These are phyloP conservation scores for Brienomyrus brachyistius DNA, from an alignment of 2,113 vertebrate genomes.

Conservation along the genomic window DNA sequence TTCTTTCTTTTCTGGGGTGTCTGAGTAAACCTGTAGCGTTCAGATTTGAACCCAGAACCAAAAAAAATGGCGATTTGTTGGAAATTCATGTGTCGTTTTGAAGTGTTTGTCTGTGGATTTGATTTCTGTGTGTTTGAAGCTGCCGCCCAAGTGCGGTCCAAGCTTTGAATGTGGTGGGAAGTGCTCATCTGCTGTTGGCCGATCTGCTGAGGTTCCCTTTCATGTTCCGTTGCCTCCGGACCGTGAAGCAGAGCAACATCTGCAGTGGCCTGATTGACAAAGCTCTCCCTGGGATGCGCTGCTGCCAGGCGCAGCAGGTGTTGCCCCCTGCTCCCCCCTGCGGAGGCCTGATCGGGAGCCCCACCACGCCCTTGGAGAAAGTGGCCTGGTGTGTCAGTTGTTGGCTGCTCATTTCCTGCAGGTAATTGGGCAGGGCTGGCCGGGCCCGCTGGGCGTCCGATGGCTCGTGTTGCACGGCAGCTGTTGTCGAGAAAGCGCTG, in stretches of 20 bases:
- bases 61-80: neutral
- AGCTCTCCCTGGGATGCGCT: conserved; percentile 48
- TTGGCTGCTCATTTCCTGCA: conserved; percentile 58
- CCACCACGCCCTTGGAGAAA: conserved; percentile 48
- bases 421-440: conserved; percentile 71
- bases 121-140: neutral
- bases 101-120: neutral
- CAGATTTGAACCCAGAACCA: neutral
- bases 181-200: no score
- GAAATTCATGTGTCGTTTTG: neutral
- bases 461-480: conserved; percentile 70
- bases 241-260: conserved; percentile 54
- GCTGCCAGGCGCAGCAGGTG: conserved; percentile 49
- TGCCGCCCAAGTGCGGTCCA: neutral
- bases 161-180: neutral
- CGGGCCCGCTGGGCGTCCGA: conserved; percentile 53
- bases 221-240: conserved; percentile 47
- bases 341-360: conserved; percentile 42
- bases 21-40: neutral
- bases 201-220: conserved; percentile 32
- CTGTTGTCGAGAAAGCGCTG: conserved; percentile 48
- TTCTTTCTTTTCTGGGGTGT: neutral
- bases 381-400: conserved; percentile 55
- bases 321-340: conserved; percentile 30
- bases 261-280: conserved; percentile 53